phyloP scores from a whole-genome alignment of 2,113 vertebrate species.

The Apistogramma diplotaenia region DNA sequence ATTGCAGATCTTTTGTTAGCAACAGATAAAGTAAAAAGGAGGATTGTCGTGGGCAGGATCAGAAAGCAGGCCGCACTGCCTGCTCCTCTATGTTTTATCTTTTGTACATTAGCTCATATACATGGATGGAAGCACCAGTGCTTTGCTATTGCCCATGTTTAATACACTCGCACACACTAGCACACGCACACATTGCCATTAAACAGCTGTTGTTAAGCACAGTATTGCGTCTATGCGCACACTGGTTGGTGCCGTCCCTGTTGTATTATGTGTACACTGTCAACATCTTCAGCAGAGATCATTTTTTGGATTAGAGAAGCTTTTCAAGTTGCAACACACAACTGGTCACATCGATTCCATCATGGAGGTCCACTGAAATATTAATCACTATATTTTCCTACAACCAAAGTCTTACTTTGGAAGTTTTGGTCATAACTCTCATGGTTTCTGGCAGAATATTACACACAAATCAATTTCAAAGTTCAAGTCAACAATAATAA shows the following conservation, averaged over 20 bases:
- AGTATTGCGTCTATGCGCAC: constrained; percentile 23
- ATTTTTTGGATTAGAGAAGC: background rate
- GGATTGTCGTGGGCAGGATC: constrained; percentile 50
- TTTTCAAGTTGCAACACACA: constrained; percentile 8
- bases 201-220: constrained; percentile 2
- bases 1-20: constrained; percentile 27
- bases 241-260: constrained; percentile 28
- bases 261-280: constrained; percentile 32
- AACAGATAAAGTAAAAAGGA: constrained; percentile 7
- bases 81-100: constrained; percentile 32
- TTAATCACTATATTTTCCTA: background rate
- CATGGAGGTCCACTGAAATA: constrained; percentile 23
- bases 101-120: constrained; percentile 56
- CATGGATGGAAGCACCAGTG: constrained; percentile 68
- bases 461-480: background rate
- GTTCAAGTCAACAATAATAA: background rate
- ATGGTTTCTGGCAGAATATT: background rate
- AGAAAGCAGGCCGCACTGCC: constrained; percentile 22
- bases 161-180: constrained; percentile 2
- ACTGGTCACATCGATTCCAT: constrained; percentile 4
- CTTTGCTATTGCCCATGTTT: constrained; percentile 70
- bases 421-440: background rate
- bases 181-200: background rate
- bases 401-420: background rate
- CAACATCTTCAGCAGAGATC: constrained; percentile 30